phyloP scores from a whole-genome alignment of 2,113 vertebrate species.

The Brachionichthys hirsutus region DNA sequence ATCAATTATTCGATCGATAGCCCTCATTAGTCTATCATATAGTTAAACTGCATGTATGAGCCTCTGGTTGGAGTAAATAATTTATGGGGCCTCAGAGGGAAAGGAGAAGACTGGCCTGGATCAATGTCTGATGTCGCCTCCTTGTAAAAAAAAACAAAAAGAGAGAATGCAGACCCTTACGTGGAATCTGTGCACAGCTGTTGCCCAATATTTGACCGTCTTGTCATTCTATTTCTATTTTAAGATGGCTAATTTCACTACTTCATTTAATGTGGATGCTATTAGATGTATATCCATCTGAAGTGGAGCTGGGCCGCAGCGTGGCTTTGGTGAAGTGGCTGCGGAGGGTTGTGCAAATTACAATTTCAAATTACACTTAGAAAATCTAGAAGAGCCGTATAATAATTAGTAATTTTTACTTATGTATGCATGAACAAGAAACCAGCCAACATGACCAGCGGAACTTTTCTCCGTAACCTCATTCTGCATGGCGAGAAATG shows the following conservation, averaged over 20 bases:
- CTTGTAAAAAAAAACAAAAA: constrained; percentile 3
- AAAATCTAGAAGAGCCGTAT: background rate
- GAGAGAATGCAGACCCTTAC: background rate
- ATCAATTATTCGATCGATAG: constrained; percentile 83
- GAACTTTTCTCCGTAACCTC: background rate
- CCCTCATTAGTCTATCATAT: constrained; percentile 75
- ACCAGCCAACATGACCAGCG: background rate
- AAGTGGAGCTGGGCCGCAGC: background rate
- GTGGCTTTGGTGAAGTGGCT: background rate
- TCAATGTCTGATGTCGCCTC: constrained; percentile 28
- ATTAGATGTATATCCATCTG: too few species aligned
- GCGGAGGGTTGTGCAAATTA: background rate
- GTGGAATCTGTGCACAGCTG: background rate
- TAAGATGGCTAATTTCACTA: background rate
- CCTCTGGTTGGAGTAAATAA: constrained; percentile 69
- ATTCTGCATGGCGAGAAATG: background rate
- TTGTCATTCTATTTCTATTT: background rate
- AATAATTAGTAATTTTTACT: background rate
- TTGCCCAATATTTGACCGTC: background rate
- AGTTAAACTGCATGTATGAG: constrained; percentile 72
- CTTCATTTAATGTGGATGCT: too few species aligned
- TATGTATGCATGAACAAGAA: background rate
- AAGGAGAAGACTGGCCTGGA: constrained; percentile 25
- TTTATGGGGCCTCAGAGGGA: constrained; percentile 58
- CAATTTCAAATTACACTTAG: background rate